phyloP scores from a whole-genome alignment of 2,888 invertebrate species.

The Nemotelus pantherinus region DNA sequence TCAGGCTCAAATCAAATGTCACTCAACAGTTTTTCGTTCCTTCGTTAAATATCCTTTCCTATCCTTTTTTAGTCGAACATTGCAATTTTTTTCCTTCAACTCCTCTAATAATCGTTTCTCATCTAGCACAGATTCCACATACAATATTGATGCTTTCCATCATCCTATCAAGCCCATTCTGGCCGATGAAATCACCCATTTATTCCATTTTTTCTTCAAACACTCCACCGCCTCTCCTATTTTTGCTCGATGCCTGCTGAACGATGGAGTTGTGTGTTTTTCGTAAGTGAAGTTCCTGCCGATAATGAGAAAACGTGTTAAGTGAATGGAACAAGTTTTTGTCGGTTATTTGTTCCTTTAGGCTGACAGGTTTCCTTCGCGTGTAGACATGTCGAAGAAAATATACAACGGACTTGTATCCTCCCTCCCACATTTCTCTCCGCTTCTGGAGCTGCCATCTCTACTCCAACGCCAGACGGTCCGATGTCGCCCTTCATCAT shows the following conservation, averaged over 20 bases:
- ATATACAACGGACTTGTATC: neutral
- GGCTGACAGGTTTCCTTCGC: conserved; percentile 3
- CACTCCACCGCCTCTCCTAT: too few relatives aligned
- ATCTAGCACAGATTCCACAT: neutral
- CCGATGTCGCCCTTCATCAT: too few relatives aligned
- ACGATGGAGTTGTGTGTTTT: neutral
- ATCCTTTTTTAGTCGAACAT: too few relatives aligned
- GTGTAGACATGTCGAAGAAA: neutral
- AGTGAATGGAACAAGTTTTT: conserved; percentile 35
- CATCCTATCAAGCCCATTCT: neutral
- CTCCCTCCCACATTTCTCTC: neutral
- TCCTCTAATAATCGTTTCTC: too few relatives aligned
- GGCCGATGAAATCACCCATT: neutral
- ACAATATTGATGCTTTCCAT: neutral
- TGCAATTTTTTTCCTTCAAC: too few relatives aligned
- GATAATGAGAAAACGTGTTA: conserved; percentile 40
- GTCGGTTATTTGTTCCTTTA: conserved; percentile 29
- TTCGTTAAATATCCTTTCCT: too few relatives aligned
- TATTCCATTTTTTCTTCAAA: too few relatives aligned
- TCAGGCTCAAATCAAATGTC: too few relatives aligned
- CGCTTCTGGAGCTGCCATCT: neutral
- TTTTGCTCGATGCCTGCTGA: too few relatives aligned
- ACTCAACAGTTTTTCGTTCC: too few relatives aligned
- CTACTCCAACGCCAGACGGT: too few relatives aligned
- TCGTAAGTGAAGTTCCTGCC: conserved; percentile 18